These are phyloP conservation scores for Frankliniella fusca DNA, from an alignment of 2,888 invertebrate species.

Conservation along the genomic window DNA sequence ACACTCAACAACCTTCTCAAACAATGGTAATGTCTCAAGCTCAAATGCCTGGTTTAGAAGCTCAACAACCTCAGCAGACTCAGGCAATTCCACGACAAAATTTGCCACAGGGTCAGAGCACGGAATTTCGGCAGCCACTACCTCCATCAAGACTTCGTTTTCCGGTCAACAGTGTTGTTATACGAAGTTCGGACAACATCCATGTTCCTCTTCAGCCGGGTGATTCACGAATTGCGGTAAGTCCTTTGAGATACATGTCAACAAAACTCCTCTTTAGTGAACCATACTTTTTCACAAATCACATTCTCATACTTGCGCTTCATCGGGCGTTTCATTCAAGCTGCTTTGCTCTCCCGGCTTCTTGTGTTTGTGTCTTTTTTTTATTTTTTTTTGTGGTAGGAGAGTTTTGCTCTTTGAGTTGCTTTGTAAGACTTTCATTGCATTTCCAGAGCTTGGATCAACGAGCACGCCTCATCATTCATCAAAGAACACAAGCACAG, in stretches of 20 bases:
- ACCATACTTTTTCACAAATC: background rate
- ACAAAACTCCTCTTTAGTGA: too few relatives aligned
- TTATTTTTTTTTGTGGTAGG: slow-evolving; percentile 11
- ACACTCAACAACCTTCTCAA: background rate
- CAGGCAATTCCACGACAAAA: slow-evolving; percentile 5
- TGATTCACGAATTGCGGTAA: background rate
- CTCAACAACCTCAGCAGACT: background rate
- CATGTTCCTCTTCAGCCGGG: background rate
- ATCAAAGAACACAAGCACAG: slow-evolving; percentile 6
- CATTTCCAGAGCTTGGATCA: slow-evolving; percentile 19
- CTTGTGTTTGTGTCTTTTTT: background rate
- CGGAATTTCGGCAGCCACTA: background rate
- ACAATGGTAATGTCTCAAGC: slow-evolving; percentile 13
- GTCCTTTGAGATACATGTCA: background rate
- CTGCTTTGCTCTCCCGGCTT: background rate
- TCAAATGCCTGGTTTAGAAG: background rate
- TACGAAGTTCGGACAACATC: background rate
- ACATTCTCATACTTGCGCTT: background rate
- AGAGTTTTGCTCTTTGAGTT: background rate
- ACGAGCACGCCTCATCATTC: slow-evolving; percentile 17
- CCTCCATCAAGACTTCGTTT: background rate
- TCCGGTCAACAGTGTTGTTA: background rate
- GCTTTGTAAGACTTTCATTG: background rate
- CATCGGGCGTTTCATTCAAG: background rate
- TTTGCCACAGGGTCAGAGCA: background rate